Evolutionary conservation across 1,140 invertebrate species (phyloP), one percentile per base, ranked within the genome.

Genomic region (Drosophila asahinai): DNA sequence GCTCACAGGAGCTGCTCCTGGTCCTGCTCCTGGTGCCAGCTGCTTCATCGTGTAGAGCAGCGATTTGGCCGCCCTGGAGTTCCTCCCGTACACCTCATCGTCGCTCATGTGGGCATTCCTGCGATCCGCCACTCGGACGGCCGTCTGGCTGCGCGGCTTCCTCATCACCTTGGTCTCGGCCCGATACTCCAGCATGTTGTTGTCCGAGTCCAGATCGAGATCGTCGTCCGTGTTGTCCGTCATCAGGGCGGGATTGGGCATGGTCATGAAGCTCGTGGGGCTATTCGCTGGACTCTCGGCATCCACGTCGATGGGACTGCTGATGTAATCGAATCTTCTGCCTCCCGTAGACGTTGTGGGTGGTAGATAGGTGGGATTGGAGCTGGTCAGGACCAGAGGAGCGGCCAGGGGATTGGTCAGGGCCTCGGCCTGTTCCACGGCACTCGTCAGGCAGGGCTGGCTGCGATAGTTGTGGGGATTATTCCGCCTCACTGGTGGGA

Each of bases 161-260:
- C 94, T 93, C 95, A 96, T 96, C 7, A 96, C 95, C 72, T 94
- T 94, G 61, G 94, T 94, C 64, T 95, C 95, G 5, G 95, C 95
- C 25, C 93, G 94, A 80, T 95, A 94, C 82, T 95, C 95, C 33
- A 92, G 81, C 59, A 93, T 70, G 59, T 93, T 93, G 30, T 81
- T 80, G 43, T 92, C 91, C 27, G 84, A 87, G 8, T 93, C 92
- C 49, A 90, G 27, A 9, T 93, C 92, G 27, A 92, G 76, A 60
- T 92, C 91, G 60, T 93, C 92, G 25, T 92, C 91, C 3, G 91
- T 92, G 27, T 90, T 91, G 62, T 92, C 91, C 9, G 90, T 91
- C 47, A 73, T 87, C 30, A 74, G 12, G 8, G 61, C 64, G 8
- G 51, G 68, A 61, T 74, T 74, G n/a, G 80, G 79, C 51, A 77